Evolutionary conservation across 2,113 vertebrate species (phyloP), one percentile per base, ranked within the genome.

Genomic region (Zingel zingel): DNA sequence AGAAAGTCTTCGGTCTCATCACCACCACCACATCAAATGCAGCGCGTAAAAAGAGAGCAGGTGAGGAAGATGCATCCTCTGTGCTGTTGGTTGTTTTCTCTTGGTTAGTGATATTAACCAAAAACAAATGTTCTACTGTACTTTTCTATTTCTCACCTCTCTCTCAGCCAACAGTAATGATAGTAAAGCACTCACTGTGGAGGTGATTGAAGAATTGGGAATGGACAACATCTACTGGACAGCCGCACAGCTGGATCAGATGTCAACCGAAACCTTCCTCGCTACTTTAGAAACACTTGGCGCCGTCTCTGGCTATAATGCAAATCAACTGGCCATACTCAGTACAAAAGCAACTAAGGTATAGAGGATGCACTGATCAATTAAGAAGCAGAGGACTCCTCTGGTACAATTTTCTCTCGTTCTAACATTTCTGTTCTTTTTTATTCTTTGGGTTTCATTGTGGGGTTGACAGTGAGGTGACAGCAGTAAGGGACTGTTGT

Each of bases 1-100:
- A 66, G 69, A 95, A 91, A 77, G 7, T 89, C 0, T 96, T 95
- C 43, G 4, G 82, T 2, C 74, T 94, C 43, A 72, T 94, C 43
- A 72, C 39, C 67, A 93, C 86, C 19, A 18, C 8, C 14, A 0
- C 75, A 53, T 33, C 78, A 48, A 53, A 33, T 50, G 5, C 21
- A 58, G 23, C 50, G 12, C 86, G 88, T 30, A 88, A 63, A 72
- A 94, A 56, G 66, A 90, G 92, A 87, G 71, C 21, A 45, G 70
- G 92, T 94, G 56, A 73, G 64, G 15, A 74, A 25, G 16, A 36
- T 14, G 14, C n/a, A 11, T 47, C 7, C 13, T 70, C 4, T 59
- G 15, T 30, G 11, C 3, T 48, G 11, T 77, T 0, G 39, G 9
- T 43, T 43, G 39, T 43, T 43, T 43, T 43, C 39, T 43, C 10